Percentiles rank a stretch among this genome's conserved stretches.
Evolutionary conservation across 2,888 invertebrate species (phyloP).

Genomic region (Liopterus haemorrhoidalis): DNA sequence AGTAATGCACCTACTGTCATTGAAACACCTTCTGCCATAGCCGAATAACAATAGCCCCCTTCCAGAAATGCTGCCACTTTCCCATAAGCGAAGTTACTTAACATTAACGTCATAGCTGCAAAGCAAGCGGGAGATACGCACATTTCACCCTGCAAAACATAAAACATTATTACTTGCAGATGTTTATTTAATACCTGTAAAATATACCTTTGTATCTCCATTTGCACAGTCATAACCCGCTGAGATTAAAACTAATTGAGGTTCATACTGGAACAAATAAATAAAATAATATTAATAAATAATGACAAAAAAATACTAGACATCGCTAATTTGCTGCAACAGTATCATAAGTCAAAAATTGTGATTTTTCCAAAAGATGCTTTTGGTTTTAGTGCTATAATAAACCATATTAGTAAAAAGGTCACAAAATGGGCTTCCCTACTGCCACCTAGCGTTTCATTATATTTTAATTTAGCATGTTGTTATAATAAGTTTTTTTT

Average conservation of each 20-base stretch:
- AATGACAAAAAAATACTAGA: no score
- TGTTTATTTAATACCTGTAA: no score
- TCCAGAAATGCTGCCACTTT: slow-evolving; percentile 4
- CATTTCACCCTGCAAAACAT: slow-evolving; percentile 1
- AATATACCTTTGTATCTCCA: slow-evolving; percentile 4
- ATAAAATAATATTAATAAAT: neutral
- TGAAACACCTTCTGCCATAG: slow-evolving; percentile 1
- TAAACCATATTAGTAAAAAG: no score
- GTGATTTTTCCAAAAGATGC: no score
- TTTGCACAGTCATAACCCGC: neutral
- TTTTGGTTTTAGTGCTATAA: no score
- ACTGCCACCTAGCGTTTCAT: no score
- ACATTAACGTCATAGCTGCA: neutral
- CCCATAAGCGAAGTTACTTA: neutral
- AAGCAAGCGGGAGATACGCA: neutral
- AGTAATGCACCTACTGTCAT: neutral
- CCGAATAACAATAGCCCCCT: slow-evolving; percentile 1
- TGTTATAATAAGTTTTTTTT: no score
- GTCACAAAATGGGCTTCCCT: no score
- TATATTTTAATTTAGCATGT: no score
- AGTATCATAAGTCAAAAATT: no score
- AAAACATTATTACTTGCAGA: neutral
- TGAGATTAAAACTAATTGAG: neutral
- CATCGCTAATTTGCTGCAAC: no score
- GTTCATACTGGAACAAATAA: neutral